Conservation (phyloP, 2,113 vertebrate species). For the Dipodomys merriami region DNA sequence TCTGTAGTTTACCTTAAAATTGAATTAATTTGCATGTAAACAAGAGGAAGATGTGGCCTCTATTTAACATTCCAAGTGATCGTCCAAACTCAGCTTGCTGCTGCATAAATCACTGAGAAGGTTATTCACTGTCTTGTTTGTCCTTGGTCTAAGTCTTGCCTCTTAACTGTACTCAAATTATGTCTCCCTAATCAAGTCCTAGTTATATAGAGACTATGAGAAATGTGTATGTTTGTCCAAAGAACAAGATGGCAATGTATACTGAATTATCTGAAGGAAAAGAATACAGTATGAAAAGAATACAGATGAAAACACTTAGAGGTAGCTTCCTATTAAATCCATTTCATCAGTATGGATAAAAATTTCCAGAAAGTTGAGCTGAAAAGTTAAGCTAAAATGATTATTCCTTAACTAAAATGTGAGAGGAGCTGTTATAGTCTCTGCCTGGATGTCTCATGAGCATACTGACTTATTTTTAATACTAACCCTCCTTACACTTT, state of each 20-base stretch:
- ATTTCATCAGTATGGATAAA: not conserved
- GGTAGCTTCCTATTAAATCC: conserved; percentile 36
- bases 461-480: not conserved
- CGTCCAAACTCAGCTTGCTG: not conserved
- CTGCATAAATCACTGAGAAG: not conserved
- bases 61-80: not conserved
- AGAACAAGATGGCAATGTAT: not conserved
- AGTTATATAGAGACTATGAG: not conserved
- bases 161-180: conserved; percentile 16
- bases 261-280: conserved; percentile 19
- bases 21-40: conserved; percentile 50
- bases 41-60: conserved; percentile 43
- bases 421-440: not conserved
- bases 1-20: conserved; percentile 29
- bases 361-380: not conserved
- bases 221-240: conserved; percentile 23
- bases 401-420: conserved; percentile 2
- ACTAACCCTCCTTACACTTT: conserved; percentile 33
- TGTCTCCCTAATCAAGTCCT: conserved; percentile 24
- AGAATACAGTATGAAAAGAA: not conserved
- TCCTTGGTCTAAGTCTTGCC: not conserved
- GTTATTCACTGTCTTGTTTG: not conserved
- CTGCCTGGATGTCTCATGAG: not conserved
- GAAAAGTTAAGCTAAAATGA: conserved; percentile 13
- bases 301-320: not conserved